Conservation (phyloP, 2,797 vertebrate species). For the Smutsia gigantea region DNA sequence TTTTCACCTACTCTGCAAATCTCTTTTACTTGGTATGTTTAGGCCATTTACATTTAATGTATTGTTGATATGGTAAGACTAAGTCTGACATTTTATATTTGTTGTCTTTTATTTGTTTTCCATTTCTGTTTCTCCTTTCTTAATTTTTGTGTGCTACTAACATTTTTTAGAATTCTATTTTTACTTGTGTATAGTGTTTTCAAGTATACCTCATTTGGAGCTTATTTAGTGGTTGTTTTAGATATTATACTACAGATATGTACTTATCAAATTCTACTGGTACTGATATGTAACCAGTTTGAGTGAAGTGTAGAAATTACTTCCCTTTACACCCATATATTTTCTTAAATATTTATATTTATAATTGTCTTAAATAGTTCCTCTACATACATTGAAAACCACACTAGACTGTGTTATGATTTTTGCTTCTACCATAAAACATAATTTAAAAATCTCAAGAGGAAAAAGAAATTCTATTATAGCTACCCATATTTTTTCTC, state of each 20-base stretch:
- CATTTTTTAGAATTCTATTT: background rate
- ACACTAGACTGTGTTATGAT: background rate
- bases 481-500: background rate
- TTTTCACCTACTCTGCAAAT: background rate
- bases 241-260: background rate
- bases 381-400: background rate
- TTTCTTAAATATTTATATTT: background rate
- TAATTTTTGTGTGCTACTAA: background rate
- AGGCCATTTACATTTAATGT: background rate
- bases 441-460: background rate
- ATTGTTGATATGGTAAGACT: background rate
- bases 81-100: background rate
- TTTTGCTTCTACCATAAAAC: background rate
- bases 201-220: background rate
- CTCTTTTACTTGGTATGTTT: background rate
- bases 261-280: background rate
- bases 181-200: background rate
- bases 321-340: background rate
- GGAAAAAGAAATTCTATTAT: background rate
- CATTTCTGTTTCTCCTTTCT: background rate
- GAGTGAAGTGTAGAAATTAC: background rate
- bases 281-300: background rate
- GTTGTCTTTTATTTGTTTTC: background rate
- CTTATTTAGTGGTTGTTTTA: background rate
- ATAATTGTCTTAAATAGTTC: background rate